Evolutionary conservation across 2,113 vertebrate species (phyloP).

Genomic region (Dicaeum eximium): DNA sequence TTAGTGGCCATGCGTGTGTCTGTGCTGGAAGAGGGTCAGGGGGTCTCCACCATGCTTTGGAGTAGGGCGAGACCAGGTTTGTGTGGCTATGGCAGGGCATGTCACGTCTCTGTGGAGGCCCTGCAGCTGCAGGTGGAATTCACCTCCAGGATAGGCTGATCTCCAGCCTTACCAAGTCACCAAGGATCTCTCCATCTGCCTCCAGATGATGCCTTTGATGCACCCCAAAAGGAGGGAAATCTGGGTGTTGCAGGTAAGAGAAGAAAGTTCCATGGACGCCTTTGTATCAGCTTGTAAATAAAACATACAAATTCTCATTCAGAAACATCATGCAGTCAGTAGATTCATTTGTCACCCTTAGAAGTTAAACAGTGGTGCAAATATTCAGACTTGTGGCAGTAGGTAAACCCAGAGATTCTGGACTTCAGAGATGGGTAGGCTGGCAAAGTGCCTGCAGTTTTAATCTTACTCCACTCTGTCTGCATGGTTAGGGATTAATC

Average conservation of each 20-base stretch:
- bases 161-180: background rate
- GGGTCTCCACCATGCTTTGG: rapidly evolving
- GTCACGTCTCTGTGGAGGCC: rapidly evolving
- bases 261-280: background rate
- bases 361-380: background rate
- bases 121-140: background rate
- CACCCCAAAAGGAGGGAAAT: background rate
- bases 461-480: background rate
- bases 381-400: rapidly evolving
- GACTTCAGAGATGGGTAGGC: background rate
- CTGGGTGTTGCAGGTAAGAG: background rate
- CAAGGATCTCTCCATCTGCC: background rate
- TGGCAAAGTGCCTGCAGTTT: background rate
- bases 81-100: background rate
- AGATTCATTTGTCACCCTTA: background rate
- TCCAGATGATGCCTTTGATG: background rate
- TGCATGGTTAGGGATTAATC: background rate
- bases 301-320: background rate
- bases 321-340: background rate
- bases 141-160: background rate
- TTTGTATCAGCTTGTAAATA: background rate
- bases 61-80: background rate
- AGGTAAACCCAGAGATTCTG: background rate
- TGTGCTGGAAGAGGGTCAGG: background rate
- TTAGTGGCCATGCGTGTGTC: background rate